phyloP scores from a whole-genome alignment of 2,888 invertebrate species.

The Colletes collaris region DNA sequence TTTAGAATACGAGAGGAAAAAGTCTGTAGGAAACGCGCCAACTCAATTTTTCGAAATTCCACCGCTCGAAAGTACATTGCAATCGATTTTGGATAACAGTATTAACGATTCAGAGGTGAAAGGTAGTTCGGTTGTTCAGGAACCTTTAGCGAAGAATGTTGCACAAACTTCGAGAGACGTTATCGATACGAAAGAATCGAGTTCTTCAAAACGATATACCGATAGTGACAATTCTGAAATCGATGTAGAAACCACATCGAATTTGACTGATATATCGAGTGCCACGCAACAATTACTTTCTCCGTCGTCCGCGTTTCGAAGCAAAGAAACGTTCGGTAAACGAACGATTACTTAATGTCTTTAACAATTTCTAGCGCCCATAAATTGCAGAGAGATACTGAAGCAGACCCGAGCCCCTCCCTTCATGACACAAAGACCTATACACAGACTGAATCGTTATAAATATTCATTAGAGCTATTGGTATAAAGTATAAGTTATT shows the following conservation, averaged over 20 bases:
- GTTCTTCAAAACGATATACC: not conserved
- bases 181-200: not conserved
- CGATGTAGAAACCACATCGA: slow-evolving; percentile 2
- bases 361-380: slow-evolving; percentile 61
- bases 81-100: slow-evolving; percentile 71
- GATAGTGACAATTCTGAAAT: slow-evolving; percentile 14
- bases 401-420: slow-evolving; percentile 46
- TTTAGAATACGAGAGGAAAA: slow-evolving; percentile 52
- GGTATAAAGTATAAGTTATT: slow-evolving; percentile 52
- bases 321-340: not conserved
- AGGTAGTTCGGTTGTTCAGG: not conserved
- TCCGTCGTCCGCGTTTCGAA: slow-evolving; percentile 8
- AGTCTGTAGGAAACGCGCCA: slow-evolving; percentile 18
- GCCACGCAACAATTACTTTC: slow-evolving; percentile 42
- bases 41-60: slow-evolving; percentile 49
- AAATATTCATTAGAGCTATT: slow-evolving; percentile 59
- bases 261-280: slow-evolving; percentile 26
- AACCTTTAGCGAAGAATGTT: not conserved
- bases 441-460: slow-evolving; percentile 70
- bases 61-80: slow-evolving; percentile 71
- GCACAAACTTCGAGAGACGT: not conserved
- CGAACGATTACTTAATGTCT: slow-evolving; percentile 74
- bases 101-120: slow-evolving; percentile 40
- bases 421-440: slow-evolving; percentile 50
- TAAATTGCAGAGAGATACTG: slow-evolving; percentile 35